Percentiles rank a stretch among this genome's conserved stretches.
phyloP scores from a whole-genome alignment of 1,140 invertebrate species.

The Drosophila lacteicornis region DNA sequence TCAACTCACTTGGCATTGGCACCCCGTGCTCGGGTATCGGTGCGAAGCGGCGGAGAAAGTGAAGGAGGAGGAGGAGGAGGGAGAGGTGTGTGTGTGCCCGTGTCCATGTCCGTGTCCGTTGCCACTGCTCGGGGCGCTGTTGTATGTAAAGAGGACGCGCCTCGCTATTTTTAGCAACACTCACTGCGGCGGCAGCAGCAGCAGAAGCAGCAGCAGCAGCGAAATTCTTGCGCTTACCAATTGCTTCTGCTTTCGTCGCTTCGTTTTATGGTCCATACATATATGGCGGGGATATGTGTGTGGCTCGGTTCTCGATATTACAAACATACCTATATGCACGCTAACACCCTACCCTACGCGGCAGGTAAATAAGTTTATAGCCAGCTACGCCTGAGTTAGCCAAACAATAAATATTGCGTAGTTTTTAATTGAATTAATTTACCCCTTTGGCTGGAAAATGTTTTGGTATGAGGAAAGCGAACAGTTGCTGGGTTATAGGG shows the following conservation, averaged over 20 bases:
- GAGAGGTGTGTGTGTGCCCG: slow-evolving; percentile 20
- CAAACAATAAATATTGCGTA: slow-evolving; percentile 53
- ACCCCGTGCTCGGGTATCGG: slow-evolving; percentile 15
- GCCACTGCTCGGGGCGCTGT: slow-evolving; percentile 46
- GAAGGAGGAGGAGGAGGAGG: neutral
- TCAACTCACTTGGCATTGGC: slow-evolving; percentile 47
- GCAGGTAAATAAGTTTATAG: slow-evolving; percentile 36
- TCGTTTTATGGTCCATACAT: slow-evolving; percentile 51
- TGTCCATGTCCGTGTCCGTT: slow-evolving; percentile 28
- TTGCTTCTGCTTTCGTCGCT: slow-evolving; percentile 63
- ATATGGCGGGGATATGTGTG: slow-evolving; percentile 36
- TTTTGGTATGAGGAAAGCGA: neutral
- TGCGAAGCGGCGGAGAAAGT: slow-evolving; percentile 1
- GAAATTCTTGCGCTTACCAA: slow-evolving; percentile 61
- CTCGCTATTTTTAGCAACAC: slow-evolving; percentile 73
- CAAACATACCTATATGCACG: slow-evolving; percentile 5
- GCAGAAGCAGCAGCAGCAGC: slow-evolving; percentile 24
- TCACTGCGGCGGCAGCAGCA: slow-evolving; percentile 43
- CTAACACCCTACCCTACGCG: slow-evolving; percentile 27
- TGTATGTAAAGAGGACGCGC: slow-evolving; percentile 73
- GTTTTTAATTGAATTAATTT: slow-evolving; percentile 55
- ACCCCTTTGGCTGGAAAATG: slow-evolving; percentile 23
- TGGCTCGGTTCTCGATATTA: slow-evolving; percentile 26
- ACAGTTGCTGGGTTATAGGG: neutral
- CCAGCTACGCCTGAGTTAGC: slow-evolving; percentile 7